Base-by-base conservation (phyloP, 2,888 invertebrate species). In the Amorpha juglandis region DNA sequence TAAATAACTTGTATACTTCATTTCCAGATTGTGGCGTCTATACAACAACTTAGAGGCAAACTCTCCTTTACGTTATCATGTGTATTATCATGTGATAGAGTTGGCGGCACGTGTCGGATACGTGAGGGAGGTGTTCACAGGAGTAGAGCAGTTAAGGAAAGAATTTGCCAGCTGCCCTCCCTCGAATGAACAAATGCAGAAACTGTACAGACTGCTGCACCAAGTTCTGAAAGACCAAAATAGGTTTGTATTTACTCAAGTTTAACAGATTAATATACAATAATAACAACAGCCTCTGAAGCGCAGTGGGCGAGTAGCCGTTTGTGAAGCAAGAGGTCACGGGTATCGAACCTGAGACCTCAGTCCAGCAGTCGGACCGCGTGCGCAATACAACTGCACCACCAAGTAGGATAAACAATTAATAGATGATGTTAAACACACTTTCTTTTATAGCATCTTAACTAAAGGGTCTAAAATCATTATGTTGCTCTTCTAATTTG, bases 71-170 rank as follows among this genome's bases (percentile, higher is more conserved):
- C 95, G 98, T 52, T 99, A 98, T 88, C 97, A 98, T 83, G 98
- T 99, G 14, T 99, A 99, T 88, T 98, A 97, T 82, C 97, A 98
- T 81, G 95, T 99, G 77, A 96, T 99, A 27, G 96, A 97, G 89
- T 95, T 99, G 66, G 98, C 98, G 0, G 97, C 97, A 52, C 96
- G 97, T 74, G 97, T 97, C 35, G 98, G 98, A 68, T 96, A 97
- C 76, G 96, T 99, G 0, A 95, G 95, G 69, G 96, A 97, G 70
- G 97, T 98, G 1, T 98, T 97, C 82, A 95, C 96, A 63, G 97
- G 98, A 70, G 96, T 98, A 0, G 97, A 97, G 53, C 96, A 97
- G 79, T 93, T 98, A 62, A 96, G 96, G 80, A 95, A 96, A 74
- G 97, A 97, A 85, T 97, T 97, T 85, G 94, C 95, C 0, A 95